Evolutionary conservation across 2,888 invertebrate species (phyloP).

Genomic region (Phytoseiulus persimilis): DNA sequence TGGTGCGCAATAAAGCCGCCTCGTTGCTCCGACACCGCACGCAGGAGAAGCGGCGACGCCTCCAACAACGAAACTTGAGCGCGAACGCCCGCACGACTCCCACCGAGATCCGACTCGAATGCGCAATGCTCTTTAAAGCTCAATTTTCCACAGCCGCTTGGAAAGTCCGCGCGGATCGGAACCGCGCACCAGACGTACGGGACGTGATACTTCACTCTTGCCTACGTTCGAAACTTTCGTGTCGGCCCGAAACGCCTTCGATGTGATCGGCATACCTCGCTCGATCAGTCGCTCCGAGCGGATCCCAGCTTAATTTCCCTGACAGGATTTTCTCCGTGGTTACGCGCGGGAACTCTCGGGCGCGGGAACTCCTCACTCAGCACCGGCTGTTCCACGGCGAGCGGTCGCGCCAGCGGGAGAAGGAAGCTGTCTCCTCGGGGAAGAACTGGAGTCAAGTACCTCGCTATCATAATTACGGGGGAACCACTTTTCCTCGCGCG

Average conservation of each 20-base stretch:
- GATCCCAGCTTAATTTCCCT: neutral
- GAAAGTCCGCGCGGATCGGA: no score
- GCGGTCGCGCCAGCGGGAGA: neutral
- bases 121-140: no score
- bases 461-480: neutral
- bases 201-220: neutral
- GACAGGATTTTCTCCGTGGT: neutral
- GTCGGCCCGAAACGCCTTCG: neutral
- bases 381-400: neutral
- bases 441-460: neutral
- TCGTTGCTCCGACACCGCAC: neutral
- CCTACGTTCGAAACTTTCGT: neutral
- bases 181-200: no score
- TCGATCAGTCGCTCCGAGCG: neutral
- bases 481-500: neutral
- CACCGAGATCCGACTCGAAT: no score
- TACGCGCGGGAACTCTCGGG: neutral
- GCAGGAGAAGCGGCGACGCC: neutral
- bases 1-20: neutral
- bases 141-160: no score
- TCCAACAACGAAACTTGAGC: neutral
- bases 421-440: neutral
- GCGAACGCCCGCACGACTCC: neutral
- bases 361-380: neutral
- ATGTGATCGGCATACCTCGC: neutral